Evolutionary conservation across 2,888 invertebrate genomes (phyloP).

Genomic region (Gryllus longicercus): DNA sequence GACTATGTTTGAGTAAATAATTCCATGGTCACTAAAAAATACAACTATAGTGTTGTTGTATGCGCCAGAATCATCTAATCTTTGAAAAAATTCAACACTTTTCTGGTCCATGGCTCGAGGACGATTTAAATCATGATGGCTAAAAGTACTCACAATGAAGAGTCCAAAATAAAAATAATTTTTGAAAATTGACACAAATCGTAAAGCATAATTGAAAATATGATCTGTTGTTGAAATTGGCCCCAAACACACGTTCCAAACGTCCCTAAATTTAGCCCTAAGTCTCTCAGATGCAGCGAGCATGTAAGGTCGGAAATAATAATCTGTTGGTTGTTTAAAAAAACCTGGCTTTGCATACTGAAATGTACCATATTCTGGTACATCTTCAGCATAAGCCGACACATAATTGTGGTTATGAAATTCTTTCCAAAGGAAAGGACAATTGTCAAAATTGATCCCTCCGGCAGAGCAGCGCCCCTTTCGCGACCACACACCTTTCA

Average conservation of each 20-base stretch:
- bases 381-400: conserved; percentile 79
- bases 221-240: conserved; percentile 63
- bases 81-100: conserved; percentile 56
- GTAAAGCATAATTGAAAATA: conserved; percentile 63
- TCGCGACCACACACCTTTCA: conserved; percentile 40
- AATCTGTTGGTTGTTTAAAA: conserved; percentile 70
- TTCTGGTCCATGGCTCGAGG: conserved; percentile 64
- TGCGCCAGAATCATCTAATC: conserved; percentile 57
- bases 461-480: conserved; percentile 37
- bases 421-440: conserved; percentile 73
- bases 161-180: conserved; percentile 66
- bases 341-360: conserved; percentile 71
- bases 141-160: conserved; percentile 76
- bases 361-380: conserved; percentile 67
- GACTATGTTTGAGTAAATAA: conserved; percentile 69
- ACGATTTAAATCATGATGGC: conserved; percentile 66
- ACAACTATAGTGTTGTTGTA: conserved; percentile 65
- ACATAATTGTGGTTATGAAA: conserved; percentile 68
- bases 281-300: conserved; percentile 53
- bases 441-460: conserved; percentile 55
- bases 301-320: conserved; percentile 72
- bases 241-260: conserved; percentile 59
- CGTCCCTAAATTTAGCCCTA: conserved; percentile 45
- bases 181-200: conserved; percentile 62
- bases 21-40: conserved; percentile 75